Evolutionary conservation across 2,113 vertebrate species (phyloP), one percentile per base, ranked within the genome.

Genomic region (Dendrocopos noguchii): DNA sequence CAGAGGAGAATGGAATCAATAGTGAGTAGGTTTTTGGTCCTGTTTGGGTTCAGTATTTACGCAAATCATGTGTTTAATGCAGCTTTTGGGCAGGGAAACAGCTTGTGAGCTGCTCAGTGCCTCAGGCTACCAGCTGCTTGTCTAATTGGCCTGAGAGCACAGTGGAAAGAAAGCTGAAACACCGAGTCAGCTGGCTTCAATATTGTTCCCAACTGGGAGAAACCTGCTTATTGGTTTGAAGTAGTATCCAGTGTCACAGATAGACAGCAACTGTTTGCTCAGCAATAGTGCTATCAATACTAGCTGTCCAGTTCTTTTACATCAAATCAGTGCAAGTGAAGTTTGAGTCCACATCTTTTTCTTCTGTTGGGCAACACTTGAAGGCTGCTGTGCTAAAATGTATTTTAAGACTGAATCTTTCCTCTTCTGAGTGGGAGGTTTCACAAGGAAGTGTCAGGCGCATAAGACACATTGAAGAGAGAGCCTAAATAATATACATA

Each of bases 111-210:
- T 74, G 64, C 71, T 77, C 15, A 2, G 13, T 90, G 90, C 82
- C 68, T 66, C 24, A 31, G 84, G 82, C 91, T 87, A 70, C 81
- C 81, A 84, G 89, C 93, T 95, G 83, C 90, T 72, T 65, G 59
- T 27, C 73, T 75, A 44, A 91, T 42, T 70, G 82, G 57, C 88
- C 84, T 65, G 90, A 56, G 61, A 78, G 63, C 66, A 52, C 14
- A 29, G 83, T 53, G 53, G 59, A 33, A 61, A 31, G 80, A 5
- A 61, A 84, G 77, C 76, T 24, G 82, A 78, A 57, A 44, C 73
- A 64, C 63, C 39, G 59, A 34, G 36, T 78, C 71, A 75, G 28
- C 61, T 78, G 72, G 7, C 39, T 73, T 72, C 19, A 34, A 2
- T 64, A 19, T n/a, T 78, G 53, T 53, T 91, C 39, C 66, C 59